phyloP scores from a whole-genome alignment of 2,113 vertebrate species.

The Pollachius pollachius region DNA sequence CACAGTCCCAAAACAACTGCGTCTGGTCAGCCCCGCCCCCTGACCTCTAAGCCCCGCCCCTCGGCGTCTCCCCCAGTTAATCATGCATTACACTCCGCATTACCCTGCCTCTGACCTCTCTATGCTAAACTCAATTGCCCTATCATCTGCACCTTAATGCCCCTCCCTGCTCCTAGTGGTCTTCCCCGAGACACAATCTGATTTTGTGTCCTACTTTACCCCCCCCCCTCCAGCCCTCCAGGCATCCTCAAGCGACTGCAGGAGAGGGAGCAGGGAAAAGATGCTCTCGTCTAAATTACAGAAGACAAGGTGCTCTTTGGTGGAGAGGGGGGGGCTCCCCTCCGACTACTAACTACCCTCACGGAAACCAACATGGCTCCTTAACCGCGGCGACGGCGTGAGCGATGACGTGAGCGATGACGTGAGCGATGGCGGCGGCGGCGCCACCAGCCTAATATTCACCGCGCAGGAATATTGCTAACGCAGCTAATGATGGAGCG shows the following conservation, averaged over 20 bases:
- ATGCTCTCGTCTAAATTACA: neutral
- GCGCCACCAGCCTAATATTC: conserved; percentile 34
- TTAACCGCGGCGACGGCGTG: conserved; percentile 38
- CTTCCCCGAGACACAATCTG: conserved; percentile 46
- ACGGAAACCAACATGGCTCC: conserved; percentile 28
- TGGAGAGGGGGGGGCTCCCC: neutral
- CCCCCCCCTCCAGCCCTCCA: neutral
- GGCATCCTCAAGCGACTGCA: conserved; percentile 40
- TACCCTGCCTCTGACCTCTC: conserved; percentile 64
- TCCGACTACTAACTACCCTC: conserved; percentile 26
- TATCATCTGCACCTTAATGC: conserved; percentile 56
- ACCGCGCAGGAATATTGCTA: conserved; percentile 58
- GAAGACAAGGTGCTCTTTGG: neutral
- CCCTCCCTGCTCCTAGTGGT: conserved; percentile 47
- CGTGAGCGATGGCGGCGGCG: conserved; percentile 42
- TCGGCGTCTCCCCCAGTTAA: conserved; percentile 24
- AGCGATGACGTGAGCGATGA: conserved; percentile 52
- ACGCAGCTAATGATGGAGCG: conserved; percentile 62
- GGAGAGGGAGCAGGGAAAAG: no score
- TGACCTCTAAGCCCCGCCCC: conserved; percentile 37
- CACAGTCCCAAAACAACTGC: conserved; percentile 44
- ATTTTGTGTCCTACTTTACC: conserved; percentile 51
- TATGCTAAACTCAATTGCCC: conserved; percentile 63
- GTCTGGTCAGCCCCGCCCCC: conserved; percentile 7
- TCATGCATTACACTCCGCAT: conserved; percentile 58